These are phyloP conservation scores for Enteromius afrohamiltoni DNA, from an alignment of 2,797 vertebrate genomes.

Conservation along the genomic window DNA sequence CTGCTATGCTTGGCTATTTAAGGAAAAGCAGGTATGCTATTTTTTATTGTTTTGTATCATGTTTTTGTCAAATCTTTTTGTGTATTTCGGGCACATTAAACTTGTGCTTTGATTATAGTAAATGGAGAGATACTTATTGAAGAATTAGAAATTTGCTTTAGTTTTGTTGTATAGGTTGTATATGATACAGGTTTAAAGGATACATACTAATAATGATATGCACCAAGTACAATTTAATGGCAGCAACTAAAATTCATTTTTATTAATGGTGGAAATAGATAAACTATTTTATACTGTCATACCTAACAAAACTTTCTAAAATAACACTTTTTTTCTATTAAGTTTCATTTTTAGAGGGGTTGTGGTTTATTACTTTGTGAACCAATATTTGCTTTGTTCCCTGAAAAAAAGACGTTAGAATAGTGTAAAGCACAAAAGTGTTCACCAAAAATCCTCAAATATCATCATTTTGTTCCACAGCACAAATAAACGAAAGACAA, in stretches of 20 bases:
- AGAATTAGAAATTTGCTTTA: background rate
- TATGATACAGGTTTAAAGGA: background rate
- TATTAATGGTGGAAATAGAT: too few relatives aligned
- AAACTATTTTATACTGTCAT: background rate
- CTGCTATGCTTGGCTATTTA: conserved; percentile 41
- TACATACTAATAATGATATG: background rate
- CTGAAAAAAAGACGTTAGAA: background rate
- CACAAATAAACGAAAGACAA: background rate
- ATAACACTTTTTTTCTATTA: background rate
- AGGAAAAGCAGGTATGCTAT: conserved; percentile 49
- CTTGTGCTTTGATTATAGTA: background rate
- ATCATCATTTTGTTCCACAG: background rate
- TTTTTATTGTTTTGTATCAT: background rate
- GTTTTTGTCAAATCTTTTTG: background rate
- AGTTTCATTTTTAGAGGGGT: background rate
- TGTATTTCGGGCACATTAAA: background rate
- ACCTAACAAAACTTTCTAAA: background rate
- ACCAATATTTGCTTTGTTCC: background rate
- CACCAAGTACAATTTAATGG: background rate
- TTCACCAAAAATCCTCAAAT: background rate
- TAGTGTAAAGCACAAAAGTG: background rate
- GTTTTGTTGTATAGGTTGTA: background rate
- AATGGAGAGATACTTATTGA: background rate
- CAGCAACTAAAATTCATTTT: background rate
- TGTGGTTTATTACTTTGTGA: background rate